phyloP scores from a whole-genome alignment of 1,140 invertebrate species.

The Bombus picipes region DNA sequence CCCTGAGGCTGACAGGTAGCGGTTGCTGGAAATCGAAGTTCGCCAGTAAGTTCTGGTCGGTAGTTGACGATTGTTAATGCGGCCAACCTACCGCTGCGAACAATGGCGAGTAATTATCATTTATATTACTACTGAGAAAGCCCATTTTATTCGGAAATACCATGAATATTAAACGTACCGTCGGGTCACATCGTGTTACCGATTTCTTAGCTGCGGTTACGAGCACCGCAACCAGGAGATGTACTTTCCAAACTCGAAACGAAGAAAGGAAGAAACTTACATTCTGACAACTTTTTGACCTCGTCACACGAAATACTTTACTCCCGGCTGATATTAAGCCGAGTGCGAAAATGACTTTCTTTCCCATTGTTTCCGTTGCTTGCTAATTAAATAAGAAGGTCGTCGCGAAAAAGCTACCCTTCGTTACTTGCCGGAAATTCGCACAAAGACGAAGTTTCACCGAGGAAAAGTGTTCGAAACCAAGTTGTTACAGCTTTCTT shows the following conservation, averaged over 20 bases:
- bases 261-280: background rate
- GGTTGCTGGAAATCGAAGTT: constrained; percentile 47
- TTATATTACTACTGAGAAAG: constrained; percentile 67
- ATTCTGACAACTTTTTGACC: constrained; percentile 26
- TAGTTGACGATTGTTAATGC: constrained; percentile 65
- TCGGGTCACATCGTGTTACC: constrained; percentile 24
- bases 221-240: background rate
- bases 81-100: constrained; percentile 38
- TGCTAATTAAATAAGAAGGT: constrained; percentile 68
- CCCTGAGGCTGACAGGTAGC: constrained; percentile 27
- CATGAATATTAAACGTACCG: constrained; percentile 65
- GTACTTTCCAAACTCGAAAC: background rate
- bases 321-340: constrained; percentile 39
- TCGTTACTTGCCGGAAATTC: constrained; percentile 10
- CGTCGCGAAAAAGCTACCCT: constrained; percentile 41
- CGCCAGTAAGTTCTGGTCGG: constrained; percentile 34
- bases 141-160: constrained; percentile 63
- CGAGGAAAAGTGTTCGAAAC: constrained; percentile 11
- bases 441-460: constrained; percentile 29
- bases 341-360: constrained; percentile 58
- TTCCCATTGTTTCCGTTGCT: constrained; percentile 35
- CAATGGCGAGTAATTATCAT: constrained; percentile 73
- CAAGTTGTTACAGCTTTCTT: background rate
- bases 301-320: background rate
- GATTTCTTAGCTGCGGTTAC: constrained; percentile 1